Percentiles rank a stretch among this genome's conserved stretches.
Conservation (phyloP, 1,140 invertebrate genomes). For the Holotrichia oblita region DNA sequence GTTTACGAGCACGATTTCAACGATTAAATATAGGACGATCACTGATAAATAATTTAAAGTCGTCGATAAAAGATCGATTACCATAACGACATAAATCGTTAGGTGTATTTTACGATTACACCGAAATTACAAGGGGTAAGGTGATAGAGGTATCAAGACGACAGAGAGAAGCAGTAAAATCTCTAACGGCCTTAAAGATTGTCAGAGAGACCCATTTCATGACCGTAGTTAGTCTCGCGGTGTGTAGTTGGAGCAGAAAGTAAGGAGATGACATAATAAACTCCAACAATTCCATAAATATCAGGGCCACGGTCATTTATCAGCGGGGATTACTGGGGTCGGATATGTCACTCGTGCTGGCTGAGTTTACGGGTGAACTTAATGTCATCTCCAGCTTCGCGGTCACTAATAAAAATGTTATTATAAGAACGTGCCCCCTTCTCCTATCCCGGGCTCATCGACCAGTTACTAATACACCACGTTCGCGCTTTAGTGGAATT, state of each 20-base stretch:
- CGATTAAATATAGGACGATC: slow-evolving; percentile 8
- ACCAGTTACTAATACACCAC: neutral
- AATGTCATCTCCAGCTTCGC: slow-evolving; percentile 52
- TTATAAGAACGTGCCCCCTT: slow-evolving; percentile 50
- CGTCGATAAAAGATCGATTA: slow-evolving; percentile 19
- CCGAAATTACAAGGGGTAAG: neutral
- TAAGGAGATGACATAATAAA: slow-evolving; percentile 47
- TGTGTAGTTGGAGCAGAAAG: neutral
- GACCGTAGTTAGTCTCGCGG: slow-evolving; percentile 27
- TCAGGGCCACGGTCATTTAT: slow-evolving; percentile 51
- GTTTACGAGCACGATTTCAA: slow-evolving; percentile 3
- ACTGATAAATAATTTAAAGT: slow-evolving; percentile 36
- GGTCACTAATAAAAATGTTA: slow-evolving; percentile 55
- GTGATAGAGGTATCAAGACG: slow-evolving; percentile 5
- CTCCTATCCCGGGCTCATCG: neutral
- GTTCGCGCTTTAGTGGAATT: slow-evolving; percentile 36
- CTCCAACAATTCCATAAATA: slow-evolving; percentile 51
- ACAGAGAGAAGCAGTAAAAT: slow-evolving; percentile 20
- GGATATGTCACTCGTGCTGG: slow-evolving; percentile 48
- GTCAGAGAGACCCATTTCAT: slow-evolving; percentile 20
- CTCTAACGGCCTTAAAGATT: slow-evolving; percentile 33
- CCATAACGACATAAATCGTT: slow-evolving; percentile 29
- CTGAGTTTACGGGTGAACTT: slow-evolving; percentile 51
- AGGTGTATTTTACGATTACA: slow-evolving; percentile 25
- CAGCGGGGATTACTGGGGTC: slow-evolving; percentile 50